Evolutionary conservation across 2,888 invertebrate species (phyloP).

Genomic region (Pollenia labialis): DNA sequence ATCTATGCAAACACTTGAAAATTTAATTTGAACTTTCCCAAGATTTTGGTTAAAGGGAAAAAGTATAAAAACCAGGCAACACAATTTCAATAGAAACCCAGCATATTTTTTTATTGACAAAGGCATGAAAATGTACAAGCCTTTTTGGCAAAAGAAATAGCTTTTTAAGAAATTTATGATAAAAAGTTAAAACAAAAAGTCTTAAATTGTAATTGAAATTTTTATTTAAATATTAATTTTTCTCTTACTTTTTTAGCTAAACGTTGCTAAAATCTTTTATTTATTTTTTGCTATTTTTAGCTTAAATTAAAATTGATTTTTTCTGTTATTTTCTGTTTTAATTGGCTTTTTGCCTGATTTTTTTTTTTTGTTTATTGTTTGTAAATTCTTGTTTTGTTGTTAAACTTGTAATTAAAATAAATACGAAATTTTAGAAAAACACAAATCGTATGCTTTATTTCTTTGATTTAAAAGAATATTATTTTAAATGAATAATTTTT

Average conservation of each 20-base stretch:
- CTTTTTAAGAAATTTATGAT: neutral
- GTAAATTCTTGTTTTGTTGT: neutral
- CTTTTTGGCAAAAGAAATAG: neutral
- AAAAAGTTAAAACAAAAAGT: neutral
- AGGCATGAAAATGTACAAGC: neutral
- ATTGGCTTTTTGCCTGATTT: conserved; percentile 19
- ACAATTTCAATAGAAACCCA: neutral
- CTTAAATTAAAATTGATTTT: conserved; percentile 6
- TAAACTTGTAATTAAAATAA: too few species aligned
- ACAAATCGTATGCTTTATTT: too few species aligned
- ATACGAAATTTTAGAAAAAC: too few species aligned
- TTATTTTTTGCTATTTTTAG: neutral
- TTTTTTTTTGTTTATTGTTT: neutral
- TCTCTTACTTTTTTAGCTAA: neutral
- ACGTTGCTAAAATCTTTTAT: neutral
- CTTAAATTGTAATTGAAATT: neutral
- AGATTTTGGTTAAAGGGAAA: conserved; percentile 25
- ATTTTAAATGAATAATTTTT: too few species aligned
- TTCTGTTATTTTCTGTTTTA: neutral
- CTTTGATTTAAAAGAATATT: too few species aligned
- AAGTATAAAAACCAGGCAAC: neutral
- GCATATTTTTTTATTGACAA: neutral
- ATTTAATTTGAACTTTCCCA: conserved; percentile 20
- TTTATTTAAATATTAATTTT: neutral
- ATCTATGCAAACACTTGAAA: conserved; percentile 25